Conservation (phyloP, 2,888 invertebrate species). For the Diadegma fenestrale region DNA sequence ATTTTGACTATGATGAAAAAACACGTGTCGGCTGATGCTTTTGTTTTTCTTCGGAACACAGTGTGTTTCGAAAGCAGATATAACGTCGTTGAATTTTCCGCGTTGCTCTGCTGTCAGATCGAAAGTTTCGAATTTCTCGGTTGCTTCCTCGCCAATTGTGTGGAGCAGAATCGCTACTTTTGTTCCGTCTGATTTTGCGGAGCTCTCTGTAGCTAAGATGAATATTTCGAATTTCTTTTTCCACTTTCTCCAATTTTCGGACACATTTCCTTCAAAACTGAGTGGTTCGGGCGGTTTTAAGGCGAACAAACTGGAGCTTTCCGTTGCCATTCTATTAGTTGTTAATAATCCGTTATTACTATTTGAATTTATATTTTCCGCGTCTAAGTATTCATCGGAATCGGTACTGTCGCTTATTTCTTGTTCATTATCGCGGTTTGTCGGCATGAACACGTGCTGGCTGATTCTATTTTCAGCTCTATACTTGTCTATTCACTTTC, state of each 20-base stretch:
- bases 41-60: slow-evolving; percentile 55
- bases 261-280: slow-evolving; percentile 1
- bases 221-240: background rate
- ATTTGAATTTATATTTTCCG: background rate
- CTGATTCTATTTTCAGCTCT: slow-evolving; percentile 17
- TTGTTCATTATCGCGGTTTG: background rate
- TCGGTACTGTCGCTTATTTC: background rate
- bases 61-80: slow-evolving; percentile 65
- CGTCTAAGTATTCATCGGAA: background rate
- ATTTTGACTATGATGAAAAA: slow-evolving; percentile 64
- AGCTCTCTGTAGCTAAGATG: background rate
- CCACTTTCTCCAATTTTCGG: slow-evolving; percentile 6
- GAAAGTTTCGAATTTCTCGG: slow-evolving; percentile 2
- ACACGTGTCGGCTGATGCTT: slow-evolving; percentile 66
- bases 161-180: slow-evolving; percentile 13
- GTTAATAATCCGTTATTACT: background rate
- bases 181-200: background rate
- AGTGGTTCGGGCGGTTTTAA: slow-evolving; percentile 3
- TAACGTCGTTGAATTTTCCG: background rate
- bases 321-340: background rate
- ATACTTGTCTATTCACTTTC: background rate
- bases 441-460: background rate
- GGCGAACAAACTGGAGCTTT: background rate
- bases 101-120: slow-evolving; percentile 2
- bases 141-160: slow-evolving; percentile 14